A percentile compares a stretch with the other conserved stretches of the same genome.
Evolutionary conservation across 2,113 vertebrate species (phyloP).

Genomic region (Ornithorhynchus anatinus): DNA sequence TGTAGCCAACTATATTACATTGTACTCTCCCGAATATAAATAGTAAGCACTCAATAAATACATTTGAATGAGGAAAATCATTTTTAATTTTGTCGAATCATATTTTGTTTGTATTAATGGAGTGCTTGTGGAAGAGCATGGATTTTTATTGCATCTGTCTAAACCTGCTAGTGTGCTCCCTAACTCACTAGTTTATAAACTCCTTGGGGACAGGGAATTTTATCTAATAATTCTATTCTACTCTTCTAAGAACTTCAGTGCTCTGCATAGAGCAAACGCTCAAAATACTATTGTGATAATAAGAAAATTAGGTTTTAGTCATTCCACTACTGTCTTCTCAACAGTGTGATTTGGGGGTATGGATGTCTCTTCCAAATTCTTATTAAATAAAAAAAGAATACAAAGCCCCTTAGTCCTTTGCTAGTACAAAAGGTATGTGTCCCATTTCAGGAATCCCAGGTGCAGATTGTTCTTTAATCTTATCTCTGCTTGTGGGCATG

Average conservation of each 20-base stretch:
- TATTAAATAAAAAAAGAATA: not conserved
- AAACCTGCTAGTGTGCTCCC: too few species aligned
- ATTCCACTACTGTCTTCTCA: conserved; percentile 23
- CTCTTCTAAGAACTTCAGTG: too few species aligned
- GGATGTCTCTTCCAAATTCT: not conserved
- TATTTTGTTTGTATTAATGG: too few species aligned
- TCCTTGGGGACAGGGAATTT: conserved; percentile 1
- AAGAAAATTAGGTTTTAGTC: not conserved
- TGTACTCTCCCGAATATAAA: too few species aligned
- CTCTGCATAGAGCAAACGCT: too few species aligned
- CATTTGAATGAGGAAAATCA: too few species aligned
- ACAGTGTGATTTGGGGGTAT: not conserved
- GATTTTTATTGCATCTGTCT: too few species aligned
- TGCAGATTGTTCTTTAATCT: conserved; percentile 33
- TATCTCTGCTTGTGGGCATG: conserved; percentile 29
- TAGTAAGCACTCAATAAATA: too few species aligned
- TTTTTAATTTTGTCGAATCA: too few species aligned
- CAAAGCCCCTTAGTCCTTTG: not conserved
- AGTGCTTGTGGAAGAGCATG: too few species aligned
- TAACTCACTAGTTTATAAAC: not conserved
- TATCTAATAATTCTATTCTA: conserved; percentile 32
- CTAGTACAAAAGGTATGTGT: conserved; percentile 2
- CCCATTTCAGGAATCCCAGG: conserved; percentile 3
- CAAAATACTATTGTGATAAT: conserved; percentile 9
- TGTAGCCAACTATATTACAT: too few species aligned